Evolutionary conservation across 2,888 invertebrate species (phyloP).

Genomic region (Scaptomyza reducta): DNA sequence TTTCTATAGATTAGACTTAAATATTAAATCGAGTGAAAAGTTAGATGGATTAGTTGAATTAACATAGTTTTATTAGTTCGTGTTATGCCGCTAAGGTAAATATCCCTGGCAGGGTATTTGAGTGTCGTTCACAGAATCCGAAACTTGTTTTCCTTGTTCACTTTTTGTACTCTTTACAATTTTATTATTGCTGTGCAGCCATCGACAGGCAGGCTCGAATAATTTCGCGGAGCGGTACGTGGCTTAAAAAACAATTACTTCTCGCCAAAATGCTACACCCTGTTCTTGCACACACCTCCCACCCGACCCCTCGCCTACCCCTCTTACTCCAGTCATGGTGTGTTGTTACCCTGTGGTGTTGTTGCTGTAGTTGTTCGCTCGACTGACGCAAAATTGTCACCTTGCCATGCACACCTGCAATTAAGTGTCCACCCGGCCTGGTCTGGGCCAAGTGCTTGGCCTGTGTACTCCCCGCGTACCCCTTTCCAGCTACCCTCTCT

Average conservation of each 20-base stretch:
- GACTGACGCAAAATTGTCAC: slow-evolving; percentile 80
- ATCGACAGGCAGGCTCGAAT: slow-evolving; percentile 55
- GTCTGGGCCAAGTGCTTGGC: slow-evolving; percentile 10
- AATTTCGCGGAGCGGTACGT: slow-evolving; percentile 47
- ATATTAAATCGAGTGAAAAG: too few species aligned
- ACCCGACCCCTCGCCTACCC: background rate
- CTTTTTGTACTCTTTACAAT: slow-evolving; percentile 19
- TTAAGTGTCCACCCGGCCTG: slow-evolving; percentile 51
- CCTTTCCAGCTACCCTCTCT: background rate
- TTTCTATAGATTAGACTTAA: too few species aligned
- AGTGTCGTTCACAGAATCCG: background rate
- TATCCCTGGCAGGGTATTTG: slow-evolving; percentile 19
- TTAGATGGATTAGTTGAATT: too few species aligned
- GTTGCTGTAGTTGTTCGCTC: slow-evolving; percentile 55
- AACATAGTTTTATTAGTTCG: too few species aligned
- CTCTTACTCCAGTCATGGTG: slow-evolving; percentile 6
- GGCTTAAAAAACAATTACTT: slow-evolving; percentile 63
- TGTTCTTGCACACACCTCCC: background rate
- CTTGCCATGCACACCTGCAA: slow-evolving; percentile 77
- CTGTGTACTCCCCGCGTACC: background rate
- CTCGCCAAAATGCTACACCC: slow-evolving; percentile 51
- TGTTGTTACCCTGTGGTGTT: slow-evolving; percentile 16
- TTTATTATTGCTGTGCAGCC: slow-evolving; percentile 36
- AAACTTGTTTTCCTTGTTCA: background rate
- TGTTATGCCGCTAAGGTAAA: too few species aligned